Evolutionary conservation across 2,888 invertebrate species (phyloP), one percentile per base, ranked within the genome.

Genomic region (Callinectes sapidus): DNA sequence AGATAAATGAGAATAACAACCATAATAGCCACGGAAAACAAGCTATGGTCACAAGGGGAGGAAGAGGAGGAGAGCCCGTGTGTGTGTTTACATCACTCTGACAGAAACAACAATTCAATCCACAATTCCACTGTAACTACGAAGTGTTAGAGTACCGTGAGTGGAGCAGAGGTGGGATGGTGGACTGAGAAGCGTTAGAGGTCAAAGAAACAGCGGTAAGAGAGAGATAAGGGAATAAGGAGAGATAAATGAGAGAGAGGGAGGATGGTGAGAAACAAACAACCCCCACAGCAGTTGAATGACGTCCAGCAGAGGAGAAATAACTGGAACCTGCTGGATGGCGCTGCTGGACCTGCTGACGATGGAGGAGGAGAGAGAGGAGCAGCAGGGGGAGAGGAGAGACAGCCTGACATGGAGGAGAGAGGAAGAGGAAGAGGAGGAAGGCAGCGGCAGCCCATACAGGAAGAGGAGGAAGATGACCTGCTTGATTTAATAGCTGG

Each of bases 251-350:
- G 61, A 39, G 23, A 32, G 16, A 71, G 32, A 88, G 32, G 18
- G 6, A 55, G 28, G 13, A 93, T 93, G 92, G 92, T 93, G n/a
- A 88, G 93, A 2, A 93, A 90, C 61, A 93, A 93, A 48, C 91
- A 85, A 35, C 77, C 93, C 18, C 91, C 93, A 39, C 93, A 93
- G 32, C 93, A 91, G 71, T 55, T 93, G 14, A 93, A 93, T 90
- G 93, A 91, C 48, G 89, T 39, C 18, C 93, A 93, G 61, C 93
- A 93, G 61, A 88, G 93, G 32, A 89, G 91, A 28, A 91, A 86
- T 23, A 91, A 93, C 39, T 93, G 93, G 93, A 93, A 93, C 89
- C 48, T 94, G 35, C 88, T 90, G 39, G 91, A 71, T 89, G 91
- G 42, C 54, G 86, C 1, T 35, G 71, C 1, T 48, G 87, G 18